phyloP scores from a whole-genome alignment of 2,113 vertebrate species.

The Cairina moschata region DNA sequence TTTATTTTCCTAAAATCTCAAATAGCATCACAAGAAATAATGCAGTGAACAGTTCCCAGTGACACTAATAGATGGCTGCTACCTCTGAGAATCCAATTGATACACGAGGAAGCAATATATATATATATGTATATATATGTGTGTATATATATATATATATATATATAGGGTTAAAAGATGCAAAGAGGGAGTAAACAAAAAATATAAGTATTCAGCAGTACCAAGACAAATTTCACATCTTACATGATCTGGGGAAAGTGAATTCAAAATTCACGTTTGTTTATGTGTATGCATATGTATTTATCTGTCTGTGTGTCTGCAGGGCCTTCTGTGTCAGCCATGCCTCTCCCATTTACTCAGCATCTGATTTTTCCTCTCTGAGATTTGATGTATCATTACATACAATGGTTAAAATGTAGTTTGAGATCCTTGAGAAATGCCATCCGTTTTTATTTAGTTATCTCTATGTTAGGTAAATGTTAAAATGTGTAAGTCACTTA shows the following conservation, averaged over 20 bases:
- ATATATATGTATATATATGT: too few relatives aligned
- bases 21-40: neutral
- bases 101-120: neutral
- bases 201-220: neutral
- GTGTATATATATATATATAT: neutral
- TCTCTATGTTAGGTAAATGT: neutral
- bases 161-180: neutral
- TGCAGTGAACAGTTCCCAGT: neutral
- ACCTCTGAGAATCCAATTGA: neutral
- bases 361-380: neutral
- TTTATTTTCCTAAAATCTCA: neutral
- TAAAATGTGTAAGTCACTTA: neutral
- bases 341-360: neutral
- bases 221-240: neutral
- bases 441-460: neutral
- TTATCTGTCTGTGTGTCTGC: neutral
- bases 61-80: neutral
- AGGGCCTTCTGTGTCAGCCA: neutral
- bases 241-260: neutral
- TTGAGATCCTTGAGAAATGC: neutral
- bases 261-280: neutral
- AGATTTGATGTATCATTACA: neutral
- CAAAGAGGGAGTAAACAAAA: neutral
- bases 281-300: fast-evolving
- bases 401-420: neutral